Evolutionary conservation across 2,113 vertebrate genomes (phyloP).

Genomic region (Elachura formosa): DNA sequence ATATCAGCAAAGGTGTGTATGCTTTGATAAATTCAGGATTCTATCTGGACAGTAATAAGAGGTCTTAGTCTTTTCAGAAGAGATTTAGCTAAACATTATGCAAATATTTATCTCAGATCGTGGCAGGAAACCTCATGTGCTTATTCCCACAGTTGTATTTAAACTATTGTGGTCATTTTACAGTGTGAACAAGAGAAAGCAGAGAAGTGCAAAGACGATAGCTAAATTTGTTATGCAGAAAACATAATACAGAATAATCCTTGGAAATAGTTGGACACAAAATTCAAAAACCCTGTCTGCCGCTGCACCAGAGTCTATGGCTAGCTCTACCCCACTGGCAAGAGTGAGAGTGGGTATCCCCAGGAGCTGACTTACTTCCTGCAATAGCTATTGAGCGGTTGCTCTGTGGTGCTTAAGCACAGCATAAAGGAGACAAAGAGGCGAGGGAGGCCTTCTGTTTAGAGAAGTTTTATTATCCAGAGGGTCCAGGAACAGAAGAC

Average conservation of each 20-base stretch:
- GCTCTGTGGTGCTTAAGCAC: too few species aligned
- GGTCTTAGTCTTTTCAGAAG: neutral
- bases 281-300: conserved; percentile 30
- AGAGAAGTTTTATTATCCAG: too few species aligned
- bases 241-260: conserved; percentile 43
- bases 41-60: conserved; percentile 27
- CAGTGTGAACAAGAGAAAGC: conserved; percentile 27
- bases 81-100: conserved; percentile 46
- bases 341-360: too few species aligned
- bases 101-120: conserved; percentile 50
- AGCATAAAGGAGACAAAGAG: too few species aligned
- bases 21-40: conserved; percentile 18
- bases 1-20: neutral
- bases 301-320: too few species aligned
- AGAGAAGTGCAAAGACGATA: conserved; percentile 16
- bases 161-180: conserved; percentile 19
- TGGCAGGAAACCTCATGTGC: conserved; percentile 31
- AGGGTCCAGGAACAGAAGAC: too few species aligned
- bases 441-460: too few species aligned
- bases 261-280: conserved; percentile 41
- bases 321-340: too few species aligned
- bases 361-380: too few species aligned
- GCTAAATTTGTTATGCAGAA: conserved; percentile 32
- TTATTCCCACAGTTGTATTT: conserved; percentile 41
- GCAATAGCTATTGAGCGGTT: too few species aligned